Evolutionary conservation across 2,888 invertebrate species (phyloP).

Genomic region (Xestia xanthographa): DNA sequence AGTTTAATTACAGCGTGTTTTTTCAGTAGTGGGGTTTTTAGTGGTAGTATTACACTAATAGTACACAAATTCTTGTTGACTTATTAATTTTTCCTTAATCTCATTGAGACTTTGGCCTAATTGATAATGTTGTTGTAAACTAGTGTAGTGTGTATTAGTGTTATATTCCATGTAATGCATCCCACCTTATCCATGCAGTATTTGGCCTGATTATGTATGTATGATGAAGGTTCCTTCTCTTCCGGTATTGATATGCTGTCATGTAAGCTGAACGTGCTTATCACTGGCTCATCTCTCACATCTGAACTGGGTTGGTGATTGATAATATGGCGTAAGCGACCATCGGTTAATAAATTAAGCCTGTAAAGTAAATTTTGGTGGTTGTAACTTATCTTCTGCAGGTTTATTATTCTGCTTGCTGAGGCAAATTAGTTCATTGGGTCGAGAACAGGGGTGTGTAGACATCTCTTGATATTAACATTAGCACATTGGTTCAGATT

Average conservation of each 20-base stretch:
- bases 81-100: no score
- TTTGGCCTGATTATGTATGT: constrained; percentile 93
- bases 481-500: not conserved
- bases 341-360: constrained; percentile 92
- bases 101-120: no score
- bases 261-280: constrained; percentile 78
- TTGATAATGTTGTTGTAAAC: not conserved
- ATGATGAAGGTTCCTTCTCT: constrained; percentile 90
- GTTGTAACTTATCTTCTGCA: not conserved
- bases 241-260: constrained; percentile 84
- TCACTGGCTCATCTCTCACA: constrained; percentile 79
- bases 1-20: no score
- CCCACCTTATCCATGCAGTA: constrained; percentile 95
- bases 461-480: not conserved
- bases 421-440: not conserved
- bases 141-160: not conserved
- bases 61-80: no score
- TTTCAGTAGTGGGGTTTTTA: no score
- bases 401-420: not conserved
- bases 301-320: constrained; percentile 89
- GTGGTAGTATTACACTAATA: no score
- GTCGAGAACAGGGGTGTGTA: not conserved
- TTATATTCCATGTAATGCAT: not conserved
- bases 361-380: constrained; percentile 71
- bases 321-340: constrained; percentile 93